Conservation (phyloP, 2,888 invertebrate species). For the Auanema freiburgensis region DNA sequence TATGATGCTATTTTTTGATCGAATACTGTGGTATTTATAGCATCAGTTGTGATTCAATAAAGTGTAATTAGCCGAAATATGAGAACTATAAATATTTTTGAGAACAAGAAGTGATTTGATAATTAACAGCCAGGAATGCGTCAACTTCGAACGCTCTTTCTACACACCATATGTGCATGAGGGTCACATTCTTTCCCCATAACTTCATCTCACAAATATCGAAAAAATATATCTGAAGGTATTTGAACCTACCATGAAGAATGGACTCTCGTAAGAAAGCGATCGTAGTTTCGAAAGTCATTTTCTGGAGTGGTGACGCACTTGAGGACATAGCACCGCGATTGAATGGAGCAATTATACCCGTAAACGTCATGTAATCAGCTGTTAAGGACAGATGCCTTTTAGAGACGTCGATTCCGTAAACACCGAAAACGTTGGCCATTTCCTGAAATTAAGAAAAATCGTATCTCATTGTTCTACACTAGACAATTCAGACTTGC, state of each 20-base stretch:
- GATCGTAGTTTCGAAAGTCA: constrained; percentile 93
- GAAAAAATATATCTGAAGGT: background rate
- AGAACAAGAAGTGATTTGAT: background rate
- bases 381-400: constrained; percentile 89
- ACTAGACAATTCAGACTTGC: background rate
- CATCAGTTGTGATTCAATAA: background rate
- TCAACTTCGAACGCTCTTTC: too few species aligned
- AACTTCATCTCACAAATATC: background rate
- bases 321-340: constrained; percentile 83
- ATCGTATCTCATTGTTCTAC: constrained; percentile 8
- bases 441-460: constrained; percentile 73
- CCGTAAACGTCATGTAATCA: constrained; percentile 96
- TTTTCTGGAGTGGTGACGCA: constrained; percentile 93
- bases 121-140: too few species aligned
- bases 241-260: constrained; percentile 69
- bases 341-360: constrained; percentile 84
- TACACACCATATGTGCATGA: too few species aligned
- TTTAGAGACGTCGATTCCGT: constrained; percentile 91
- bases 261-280: constrained; percentile 82
- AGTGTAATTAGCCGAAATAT: background rate
- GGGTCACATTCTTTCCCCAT: too few species aligned
- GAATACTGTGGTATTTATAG: too few species aligned
- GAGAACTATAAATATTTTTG: constrained; percentile 3
- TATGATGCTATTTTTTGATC: too few species aligned
- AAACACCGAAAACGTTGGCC: constrained; percentile 91